Base-by-base conservation (phyloP, 1,140 invertebrate species). In the Carcinoscorpius rotundicauda region DNA sequence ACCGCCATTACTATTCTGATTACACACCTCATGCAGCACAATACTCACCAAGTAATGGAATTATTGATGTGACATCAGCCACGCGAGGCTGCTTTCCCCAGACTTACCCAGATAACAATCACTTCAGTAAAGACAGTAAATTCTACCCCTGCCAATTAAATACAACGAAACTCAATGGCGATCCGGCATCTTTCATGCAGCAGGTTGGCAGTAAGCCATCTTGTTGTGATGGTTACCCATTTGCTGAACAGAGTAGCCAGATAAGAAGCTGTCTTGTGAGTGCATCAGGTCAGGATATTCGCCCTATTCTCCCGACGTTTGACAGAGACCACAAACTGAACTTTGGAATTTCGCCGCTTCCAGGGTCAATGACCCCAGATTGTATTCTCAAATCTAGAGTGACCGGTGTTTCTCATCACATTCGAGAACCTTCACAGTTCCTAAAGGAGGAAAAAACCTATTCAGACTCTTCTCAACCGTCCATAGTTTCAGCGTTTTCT, bases 1-100 rank as follows among this genome's bases (percentile, higher is more conserved):
- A 92, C 74, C 83, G 89, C 57, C 87, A 88, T 2, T 89, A 89
- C 72, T 89, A 89, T 69, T 82, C 86, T 0, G 69, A 73, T 61
- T 85, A 89, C 29, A 69, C 71, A n/a, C 57, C 66, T n/a, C 29
- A 29, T 29, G 66, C 59, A 48, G 53, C 66, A 10, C 80, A 83
- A 4, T 87, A 87, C 62, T 58, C 71, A 81, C 29, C 29, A 29
- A 86, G 29, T 10, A 89, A 89, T 73, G 86, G 87, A n/a, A 89
- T 89, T 76, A 77, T 88, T 9, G 85, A 85, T 69, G 82, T 84
- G 65, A 65, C 51, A 51, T 53, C 60, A 5, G 50, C 65, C 6
- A 53, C 49, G 4, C 9, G 65, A 52, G 51, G 53, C 6, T 66
- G 61, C 50, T 64, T 64, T 58, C 60, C 80, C 52, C 77, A 78